Conservation (phyloP, 30 jellyfish, hydroid and myxozoan species). For the Morbakka virulenta region DNA sequence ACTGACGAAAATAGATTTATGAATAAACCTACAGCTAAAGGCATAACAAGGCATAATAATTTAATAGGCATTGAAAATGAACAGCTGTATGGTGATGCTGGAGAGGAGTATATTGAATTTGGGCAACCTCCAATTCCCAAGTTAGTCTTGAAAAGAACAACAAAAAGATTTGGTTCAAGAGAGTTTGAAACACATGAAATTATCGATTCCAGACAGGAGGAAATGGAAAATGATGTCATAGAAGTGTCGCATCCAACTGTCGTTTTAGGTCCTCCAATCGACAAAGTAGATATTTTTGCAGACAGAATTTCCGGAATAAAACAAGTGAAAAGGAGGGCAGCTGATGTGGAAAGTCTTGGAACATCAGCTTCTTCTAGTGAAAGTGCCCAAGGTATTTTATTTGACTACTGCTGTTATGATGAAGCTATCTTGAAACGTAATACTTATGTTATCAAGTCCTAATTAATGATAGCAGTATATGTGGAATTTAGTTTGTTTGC, state of each 20-base stretch:
- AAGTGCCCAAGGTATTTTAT: too few relatives aligned
- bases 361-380: neutral
- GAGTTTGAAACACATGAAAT: slow-evolving; percentile 87
- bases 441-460: too few relatives aligned
- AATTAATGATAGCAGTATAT: too few relatives aligned
- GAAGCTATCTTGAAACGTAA: too few relatives aligned
- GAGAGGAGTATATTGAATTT: neutral
- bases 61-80: too few relatives aligned
- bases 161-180: slow-evolving; percentile 60
- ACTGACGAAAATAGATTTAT: neutral
- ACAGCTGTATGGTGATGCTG: neutral
- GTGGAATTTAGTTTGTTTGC: too few relatives aligned
- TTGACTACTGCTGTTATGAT: too few relatives aligned
- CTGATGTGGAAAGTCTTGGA: neutral
- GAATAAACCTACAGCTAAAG: neutral
- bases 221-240: neutral
- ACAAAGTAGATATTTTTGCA: neutral
- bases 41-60: neutral
- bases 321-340: neutral
- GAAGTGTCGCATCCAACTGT: neutral
- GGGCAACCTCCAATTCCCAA: slow-evolving; percentile 65
- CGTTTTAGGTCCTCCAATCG: neutral
- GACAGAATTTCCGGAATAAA: too few relatives aligned
- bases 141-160: slow-evolving; percentile 74
- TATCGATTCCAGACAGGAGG: slow-evolving; percentile 57